phyloP scores from a whole-genome alignment of 2,797 vertebrate species.

The Huso huso region DNA sequence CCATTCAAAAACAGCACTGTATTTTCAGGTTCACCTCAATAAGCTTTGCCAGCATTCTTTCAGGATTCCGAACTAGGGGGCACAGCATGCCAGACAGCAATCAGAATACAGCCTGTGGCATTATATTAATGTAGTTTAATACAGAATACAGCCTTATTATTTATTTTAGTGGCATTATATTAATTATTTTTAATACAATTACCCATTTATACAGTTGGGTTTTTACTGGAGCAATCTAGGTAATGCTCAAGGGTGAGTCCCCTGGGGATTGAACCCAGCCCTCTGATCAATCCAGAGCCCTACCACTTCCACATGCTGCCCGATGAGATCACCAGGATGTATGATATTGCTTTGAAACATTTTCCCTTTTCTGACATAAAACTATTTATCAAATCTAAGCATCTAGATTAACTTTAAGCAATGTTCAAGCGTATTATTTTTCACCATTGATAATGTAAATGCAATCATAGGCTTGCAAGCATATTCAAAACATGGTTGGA shows the following conservation, averaged over 20 bases:
- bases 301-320: no score
- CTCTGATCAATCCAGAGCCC: no score
- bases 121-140: constrained; percentile 22
- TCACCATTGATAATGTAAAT: constrained; percentile 54
- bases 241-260: no score
- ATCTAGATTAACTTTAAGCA: constrained; percentile 47
- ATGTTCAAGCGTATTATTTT: constrained; percentile 44
- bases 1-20: no score
- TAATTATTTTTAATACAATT: no score
- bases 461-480: constrained; percentile 43
- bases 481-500: constrained; percentile 16
- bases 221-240: no score
- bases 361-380: constrained; percentile 60
- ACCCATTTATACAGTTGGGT: no score
- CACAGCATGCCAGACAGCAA: background rate
- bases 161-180: no score
- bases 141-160: no score
- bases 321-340: constrained; percentile 51
- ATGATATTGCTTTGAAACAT: constrained; percentile 38
- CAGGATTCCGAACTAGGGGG: background rate
- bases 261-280: no score
- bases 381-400: constrained; percentile 31
- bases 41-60: background rate
- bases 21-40: no score
- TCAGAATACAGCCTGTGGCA: constrained; percentile 7